phyloP scores from a whole-genome alignment of 2,888 invertebrate genomes.

The Agrotis puta region DNA sequence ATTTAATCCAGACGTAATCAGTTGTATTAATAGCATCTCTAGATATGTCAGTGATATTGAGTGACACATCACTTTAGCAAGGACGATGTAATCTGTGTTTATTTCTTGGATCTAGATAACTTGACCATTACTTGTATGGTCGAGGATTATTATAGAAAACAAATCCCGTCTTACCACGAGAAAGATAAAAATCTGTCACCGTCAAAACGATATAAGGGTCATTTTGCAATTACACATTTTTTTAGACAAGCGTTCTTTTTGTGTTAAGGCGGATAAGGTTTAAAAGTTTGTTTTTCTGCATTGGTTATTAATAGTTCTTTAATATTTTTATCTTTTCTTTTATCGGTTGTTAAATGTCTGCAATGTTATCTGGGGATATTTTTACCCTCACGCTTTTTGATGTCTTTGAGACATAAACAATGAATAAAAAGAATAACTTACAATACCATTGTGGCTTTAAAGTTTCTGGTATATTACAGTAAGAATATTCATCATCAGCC shows the following conservation, averaged over 20 bases:
- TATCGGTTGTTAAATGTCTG: neutral
- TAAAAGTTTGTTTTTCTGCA: neutral
- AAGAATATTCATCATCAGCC: no score
- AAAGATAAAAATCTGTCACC: no score
- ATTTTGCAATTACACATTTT: no score
- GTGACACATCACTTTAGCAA: slow-evolving; percentile 14
- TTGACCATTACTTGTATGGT: slow-evolving; percentile 18
- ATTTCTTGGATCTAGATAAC: slow-evolving; percentile 17
- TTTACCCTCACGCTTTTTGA: neutral
- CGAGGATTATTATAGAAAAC: neutral
- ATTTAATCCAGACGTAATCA: slow-evolving; percentile 16
- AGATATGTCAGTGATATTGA: slow-evolving; percentile 41
- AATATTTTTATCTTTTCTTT: neutral
- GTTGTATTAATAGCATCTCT: slow-evolving; percentile 22
- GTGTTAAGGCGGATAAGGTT: no score
- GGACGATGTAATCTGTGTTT: slow-evolving; percentile 32
- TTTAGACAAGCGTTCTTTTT: no score
- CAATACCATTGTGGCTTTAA: no score
- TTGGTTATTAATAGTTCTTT: neutral
- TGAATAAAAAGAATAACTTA: no score
- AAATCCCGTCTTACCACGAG: neutral
- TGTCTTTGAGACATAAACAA: neutral
- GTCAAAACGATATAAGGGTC: no score
- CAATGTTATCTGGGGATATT: neutral
- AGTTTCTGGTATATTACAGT: no score